Evolutionary conservation across 2,888 invertebrate genomes (phyloP), one percentile per base, ranked within the genome.

Genomic region (Drosophila anceps): DNA sequence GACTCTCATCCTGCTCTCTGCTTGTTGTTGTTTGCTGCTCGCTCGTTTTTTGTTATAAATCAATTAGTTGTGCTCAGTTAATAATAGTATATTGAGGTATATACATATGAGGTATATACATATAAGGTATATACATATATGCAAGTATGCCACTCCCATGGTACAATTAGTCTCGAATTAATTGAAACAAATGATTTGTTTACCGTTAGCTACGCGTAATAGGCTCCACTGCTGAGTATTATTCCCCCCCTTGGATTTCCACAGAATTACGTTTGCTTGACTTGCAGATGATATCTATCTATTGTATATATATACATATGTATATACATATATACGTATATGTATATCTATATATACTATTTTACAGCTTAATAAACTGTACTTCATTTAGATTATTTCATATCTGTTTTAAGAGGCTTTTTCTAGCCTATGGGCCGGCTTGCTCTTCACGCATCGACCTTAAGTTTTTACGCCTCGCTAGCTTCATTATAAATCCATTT

Each of bases 21-120:
- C 27, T 0, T 70, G 24, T 58, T 70, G 24, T 58, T 46, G 10
- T 44, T 33, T 24, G 13, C 13, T 35, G 10, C 13, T n/a, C n/a
- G 24, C 44, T 35, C 9, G 20, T 13, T 43, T 57, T 58, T 77
- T 71, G 77, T 41, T 77, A 77, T 59, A 74, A 77, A 77, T 79
- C 77, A 77, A 77, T 77, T 71, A 59, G 46, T 35, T 44, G 50
- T 37, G 53, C 60, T 39, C 55, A 20, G 43, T 46, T 39, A 50
- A 44, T 15, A 20, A 63, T 44, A 37, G 43, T 13, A 18, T 24
- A 9, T 24, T 24, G 2, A 24, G 24, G 24, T 24, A 24, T 24
- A 24, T 24, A 24, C 24, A 24, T 24, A 24, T 24, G 2, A 24
- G 24, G 24, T 24, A 24, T 24, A 24, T 24, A 24, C 24, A 24